A percentile compares a stretch with the other conserved stretches of the same genome.
Evolutionary conservation across 2,888 invertebrate species (phyloP).

Genomic region (Ormyrus labotus): DNA sequence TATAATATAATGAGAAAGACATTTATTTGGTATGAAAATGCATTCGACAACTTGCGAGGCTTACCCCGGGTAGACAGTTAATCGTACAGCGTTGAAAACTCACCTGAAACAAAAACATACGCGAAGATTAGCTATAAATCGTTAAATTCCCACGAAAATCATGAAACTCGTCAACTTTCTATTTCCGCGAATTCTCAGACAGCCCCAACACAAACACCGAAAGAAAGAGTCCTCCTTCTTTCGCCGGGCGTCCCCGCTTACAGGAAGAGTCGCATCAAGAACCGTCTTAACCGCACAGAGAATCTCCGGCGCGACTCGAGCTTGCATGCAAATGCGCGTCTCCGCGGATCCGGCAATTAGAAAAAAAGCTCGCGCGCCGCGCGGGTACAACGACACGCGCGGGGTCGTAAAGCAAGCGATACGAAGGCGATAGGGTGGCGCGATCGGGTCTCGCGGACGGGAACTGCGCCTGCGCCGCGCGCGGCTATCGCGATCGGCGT

Average conservation of each 20-base stretch:
- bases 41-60: background rate
- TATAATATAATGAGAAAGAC: background rate
- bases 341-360: background rate
- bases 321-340: background rate
- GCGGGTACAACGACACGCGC: background rate
- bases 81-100: background rate
- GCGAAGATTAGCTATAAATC: background rate
- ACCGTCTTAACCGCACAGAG: background rate
- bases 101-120: background rate
- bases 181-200: too few species aligned
- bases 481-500: slow-evolving; percentile 14
- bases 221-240: too few species aligned
- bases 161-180: too few species aligned
- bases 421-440: background rate
- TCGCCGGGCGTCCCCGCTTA: background rate
- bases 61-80: background rate
- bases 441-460: background rate
- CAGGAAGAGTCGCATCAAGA: background rate
- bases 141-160: too few species aligned
- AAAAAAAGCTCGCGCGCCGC: background rate
- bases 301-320: background rate
- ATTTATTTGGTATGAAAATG: background rate
- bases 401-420: background rate
- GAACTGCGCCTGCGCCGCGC: background rate
- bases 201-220: too few species aligned